These are phyloP conservation scores for Lagenorhynchus albirostris DNA, from an alignment of 2,113 vertebrate genomes.

Conservation along the genomic window DNA sequence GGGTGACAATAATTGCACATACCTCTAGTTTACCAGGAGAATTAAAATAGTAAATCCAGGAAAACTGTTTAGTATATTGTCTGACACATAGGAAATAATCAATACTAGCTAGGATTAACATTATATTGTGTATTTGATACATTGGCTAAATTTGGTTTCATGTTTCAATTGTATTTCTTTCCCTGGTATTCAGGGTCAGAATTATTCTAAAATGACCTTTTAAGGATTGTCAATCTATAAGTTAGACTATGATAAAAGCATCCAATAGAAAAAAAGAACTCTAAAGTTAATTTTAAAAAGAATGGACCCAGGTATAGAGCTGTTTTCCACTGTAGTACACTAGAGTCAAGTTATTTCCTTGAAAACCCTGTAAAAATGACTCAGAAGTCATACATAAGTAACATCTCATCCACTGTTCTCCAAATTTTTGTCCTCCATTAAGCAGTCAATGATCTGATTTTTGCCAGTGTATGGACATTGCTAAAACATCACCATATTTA, in stretches of 20 bases:
- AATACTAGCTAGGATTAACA: background rate
- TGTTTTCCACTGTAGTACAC: background rate
- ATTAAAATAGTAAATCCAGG: background rate
- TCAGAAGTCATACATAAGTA: background rate
- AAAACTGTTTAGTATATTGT: background rate
- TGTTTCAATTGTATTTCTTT: background rate
- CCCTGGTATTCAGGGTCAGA: background rate
- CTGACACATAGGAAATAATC: background rate
- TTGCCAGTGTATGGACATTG: conserved; percentile 6
- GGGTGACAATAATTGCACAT: background rate
- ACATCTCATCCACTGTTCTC: background rate
- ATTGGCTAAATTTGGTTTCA: background rate
- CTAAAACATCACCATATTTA: conserved; percentile 44
- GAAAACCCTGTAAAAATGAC: background rate
- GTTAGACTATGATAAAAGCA: background rate
- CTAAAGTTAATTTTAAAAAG: conserved; percentile 19
- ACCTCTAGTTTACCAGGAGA: background rate
- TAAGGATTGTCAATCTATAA: background rate
- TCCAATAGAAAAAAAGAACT: background rate
- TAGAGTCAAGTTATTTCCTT: background rate
- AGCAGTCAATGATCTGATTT: background rate
- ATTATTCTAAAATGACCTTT: conserved; percentile 6
- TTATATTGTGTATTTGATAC: background rate
- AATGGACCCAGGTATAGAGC: background rate
- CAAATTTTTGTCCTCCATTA: background rate